Percentiles rank a stretch among this genome's conserved stretches.
Conservation (phyloP, 1,140 invertebrate species). For the Pissodes strobi region DNA sequence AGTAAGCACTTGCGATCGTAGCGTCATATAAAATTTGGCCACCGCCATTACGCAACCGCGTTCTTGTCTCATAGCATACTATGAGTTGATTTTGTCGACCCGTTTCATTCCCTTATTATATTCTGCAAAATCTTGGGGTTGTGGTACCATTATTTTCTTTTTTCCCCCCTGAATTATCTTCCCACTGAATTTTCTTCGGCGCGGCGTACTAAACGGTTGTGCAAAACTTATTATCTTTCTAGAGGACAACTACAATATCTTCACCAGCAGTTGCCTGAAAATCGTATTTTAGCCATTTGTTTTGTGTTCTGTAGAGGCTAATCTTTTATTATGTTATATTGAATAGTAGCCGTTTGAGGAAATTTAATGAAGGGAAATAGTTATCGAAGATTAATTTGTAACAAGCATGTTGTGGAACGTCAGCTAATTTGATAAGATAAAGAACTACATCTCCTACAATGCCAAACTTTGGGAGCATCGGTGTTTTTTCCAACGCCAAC, state of each 20-base stretch:
- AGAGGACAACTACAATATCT: not conserved
- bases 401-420: not conserved
- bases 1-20: not conserved
- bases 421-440: not conserved
- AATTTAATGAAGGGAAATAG: not conserved
- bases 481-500: too few species aligned
- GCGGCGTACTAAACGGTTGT: too few species aligned
- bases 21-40: not conserved
- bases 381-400: not conserved
- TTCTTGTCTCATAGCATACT: not conserved
- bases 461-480: too few species aligned
- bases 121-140: not conserved
- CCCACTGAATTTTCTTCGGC: too few species aligned
- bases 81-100: not conserved
- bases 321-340: not conserved
- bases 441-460: not conserved
- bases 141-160: not conserved
- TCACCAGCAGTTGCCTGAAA: not conserved
- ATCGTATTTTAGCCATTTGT: not conserved
- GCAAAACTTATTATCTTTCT: too few species aligned
- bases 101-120: not conserved
- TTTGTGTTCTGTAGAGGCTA: not conserved
- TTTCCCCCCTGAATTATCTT: not conserved
- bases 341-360: not conserved
- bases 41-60: not conserved